phyloP scores from a whole-genome alignment of 2,888 invertebrate species.

The Coelopa pilipes region DNA sequence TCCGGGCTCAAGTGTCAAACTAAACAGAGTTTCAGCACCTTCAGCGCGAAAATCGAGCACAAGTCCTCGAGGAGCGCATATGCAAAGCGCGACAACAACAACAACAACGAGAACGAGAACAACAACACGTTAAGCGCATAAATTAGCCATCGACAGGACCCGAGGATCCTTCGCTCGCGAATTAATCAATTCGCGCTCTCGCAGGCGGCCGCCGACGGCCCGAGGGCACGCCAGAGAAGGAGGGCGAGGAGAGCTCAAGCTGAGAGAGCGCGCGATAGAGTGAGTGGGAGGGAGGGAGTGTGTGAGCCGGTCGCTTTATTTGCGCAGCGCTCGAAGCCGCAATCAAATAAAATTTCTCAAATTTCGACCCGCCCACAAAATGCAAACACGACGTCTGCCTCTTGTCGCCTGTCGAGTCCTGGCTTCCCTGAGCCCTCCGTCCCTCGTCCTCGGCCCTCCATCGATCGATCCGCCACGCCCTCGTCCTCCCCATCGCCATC shows the following conservation, averaged over 20 bases:
- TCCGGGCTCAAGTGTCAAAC: constrained; percentile 27
- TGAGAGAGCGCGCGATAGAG: neutral
- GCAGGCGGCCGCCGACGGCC: neutral
- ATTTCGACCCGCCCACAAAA: constrained; percentile 36
- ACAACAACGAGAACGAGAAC: neutral
- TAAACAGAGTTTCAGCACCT: constrained; percentile 27
- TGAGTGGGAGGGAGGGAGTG: neutral
- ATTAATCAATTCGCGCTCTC: constrained; percentile 29
- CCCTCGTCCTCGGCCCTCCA: neutral
- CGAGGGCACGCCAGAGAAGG: neutral
- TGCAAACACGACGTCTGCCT: constrained; percentile 31
- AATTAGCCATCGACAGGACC: constrained; percentile 10
- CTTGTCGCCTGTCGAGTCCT: neutral
- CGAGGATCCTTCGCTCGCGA: neutral
- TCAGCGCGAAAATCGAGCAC: neutral
- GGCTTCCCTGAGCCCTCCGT: neutral
- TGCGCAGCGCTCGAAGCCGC: constrained; percentile 33
- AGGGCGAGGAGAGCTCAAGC: too few relatives aligned
- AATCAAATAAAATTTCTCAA: constrained; percentile 40
- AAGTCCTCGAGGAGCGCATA: neutral
- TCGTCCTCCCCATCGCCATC: neutral
- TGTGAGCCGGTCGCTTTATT: constrained; percentile 21
- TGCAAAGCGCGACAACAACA: neutral
- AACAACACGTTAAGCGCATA: constrained; percentile 12
- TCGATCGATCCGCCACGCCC: neutral